A percentile compares a stretch with the other conserved stretches of the same genome.
These are phyloP conservation scores for Coregonus clupeaformis DNA, from an alignment of 2,113 vertebrate genomes.

Conservation along the genomic window DNA sequence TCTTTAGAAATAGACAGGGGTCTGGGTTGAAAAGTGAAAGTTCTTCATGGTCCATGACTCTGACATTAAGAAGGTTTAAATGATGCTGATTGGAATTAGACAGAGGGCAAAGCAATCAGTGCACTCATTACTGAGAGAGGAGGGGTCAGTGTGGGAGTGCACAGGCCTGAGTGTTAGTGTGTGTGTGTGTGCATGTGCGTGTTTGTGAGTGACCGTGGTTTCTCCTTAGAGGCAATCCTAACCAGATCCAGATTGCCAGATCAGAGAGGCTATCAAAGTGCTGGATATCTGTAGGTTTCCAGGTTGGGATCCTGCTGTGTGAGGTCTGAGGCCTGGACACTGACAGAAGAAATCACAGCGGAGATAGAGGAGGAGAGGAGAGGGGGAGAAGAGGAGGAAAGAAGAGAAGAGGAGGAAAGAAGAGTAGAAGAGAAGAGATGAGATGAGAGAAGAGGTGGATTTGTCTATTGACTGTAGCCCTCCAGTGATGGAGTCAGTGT, in stretches of 20 bases:
- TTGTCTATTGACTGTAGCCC: constrained; percentile 63
- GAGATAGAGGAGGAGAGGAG: constrained; percentile 46
- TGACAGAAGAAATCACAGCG: constrained; percentile 46
- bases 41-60: background rate
- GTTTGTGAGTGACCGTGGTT: background rate
- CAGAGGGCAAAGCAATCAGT: constrained; percentile 3
- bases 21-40: too few species aligned
- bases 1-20: background rate
- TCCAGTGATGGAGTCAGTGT: constrained; percentile 69
- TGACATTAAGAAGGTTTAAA: background rate
- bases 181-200: constrained; percentile 25
- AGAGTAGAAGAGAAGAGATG: too few species aligned
- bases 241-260: constrained; percentile 65
- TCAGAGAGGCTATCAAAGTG: constrained; percentile 62
- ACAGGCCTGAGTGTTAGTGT: background rate
- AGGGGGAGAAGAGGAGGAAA: too few species aligned
- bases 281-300: constrained; percentile 54
- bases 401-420: constrained; percentile 12
- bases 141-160: background rate
- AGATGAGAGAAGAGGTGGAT: constrained; percentile 14
- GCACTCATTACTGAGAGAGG: background rate
- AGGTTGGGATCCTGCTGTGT: constrained; percentile 54
- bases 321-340: constrained; percentile 59
- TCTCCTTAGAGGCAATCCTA: constrained; percentile 47
- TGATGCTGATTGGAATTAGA: background rate